Evolutionary conservation across 2,797 vertebrate genomes (phyloP).

Genomic region (Chromis chromis): DNA sequence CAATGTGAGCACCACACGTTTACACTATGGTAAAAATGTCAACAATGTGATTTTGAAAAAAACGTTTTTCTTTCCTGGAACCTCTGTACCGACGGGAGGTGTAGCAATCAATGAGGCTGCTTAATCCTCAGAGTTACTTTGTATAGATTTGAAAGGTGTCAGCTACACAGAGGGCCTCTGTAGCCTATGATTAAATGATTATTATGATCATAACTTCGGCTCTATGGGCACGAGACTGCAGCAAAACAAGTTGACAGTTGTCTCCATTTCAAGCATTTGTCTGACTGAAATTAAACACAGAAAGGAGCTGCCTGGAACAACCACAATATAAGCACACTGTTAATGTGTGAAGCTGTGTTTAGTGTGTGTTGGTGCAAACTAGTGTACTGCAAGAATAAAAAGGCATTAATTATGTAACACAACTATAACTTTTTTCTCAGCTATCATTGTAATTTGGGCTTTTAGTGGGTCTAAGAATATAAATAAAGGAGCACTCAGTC

Average conservation of each 20-base stretch:
- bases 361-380: background rate
- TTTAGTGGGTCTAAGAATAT: no score
- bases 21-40: no score
- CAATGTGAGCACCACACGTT: no score
- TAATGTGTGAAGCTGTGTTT: conserved; percentile 3
- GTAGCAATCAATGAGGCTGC: background rate
- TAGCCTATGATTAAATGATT: no score
- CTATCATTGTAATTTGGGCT: no score
- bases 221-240: background rate
- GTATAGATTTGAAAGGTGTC: background rate
- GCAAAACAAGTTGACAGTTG: background rate
- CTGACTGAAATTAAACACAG: conserved; percentile 11
- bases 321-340: background rate
- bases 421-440: no score
- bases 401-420: no score
- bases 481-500: no score
- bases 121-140: background rate
- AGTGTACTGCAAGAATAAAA: background rate
- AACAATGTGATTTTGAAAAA: no score
- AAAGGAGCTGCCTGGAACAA: conserved; percentile 2
- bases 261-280: background rate
- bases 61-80: background rate
- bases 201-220: background rate
- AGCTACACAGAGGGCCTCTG: background rate
- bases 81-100: background rate